Evolutionary conservation across 2,113 vertebrate genomes (phyloP).

Genomic region (Origma solitaria): DNA sequence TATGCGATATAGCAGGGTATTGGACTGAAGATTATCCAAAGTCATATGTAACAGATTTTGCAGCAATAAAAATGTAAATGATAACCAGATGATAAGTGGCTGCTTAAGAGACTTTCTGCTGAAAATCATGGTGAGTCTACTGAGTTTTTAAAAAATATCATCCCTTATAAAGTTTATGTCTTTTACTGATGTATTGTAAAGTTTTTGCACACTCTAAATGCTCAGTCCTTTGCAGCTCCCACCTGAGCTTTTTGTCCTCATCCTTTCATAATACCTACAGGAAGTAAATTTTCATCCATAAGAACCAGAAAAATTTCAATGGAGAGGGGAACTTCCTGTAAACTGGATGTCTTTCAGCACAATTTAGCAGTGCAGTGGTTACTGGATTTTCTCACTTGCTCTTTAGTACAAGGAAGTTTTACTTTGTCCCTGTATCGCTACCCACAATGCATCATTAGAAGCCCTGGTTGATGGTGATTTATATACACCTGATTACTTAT

Average conservation of each 20-base stretch:
- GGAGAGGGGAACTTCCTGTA: background rate
- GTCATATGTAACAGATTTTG: background rate
- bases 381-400: background rate
- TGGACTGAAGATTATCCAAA: background rate
- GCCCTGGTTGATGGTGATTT: background rate
- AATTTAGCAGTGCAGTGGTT: background rate
- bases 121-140: background rate
- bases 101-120: background rate
- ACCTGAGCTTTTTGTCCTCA: background rate
- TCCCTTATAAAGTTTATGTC: background rate
- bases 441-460: background rate
- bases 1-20: background rate
- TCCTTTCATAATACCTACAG: background rate
- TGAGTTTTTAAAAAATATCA: background rate
- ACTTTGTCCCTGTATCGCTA: background rate
- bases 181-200: background rate
- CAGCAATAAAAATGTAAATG: background rate
- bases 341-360: background rate
- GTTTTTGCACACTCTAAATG: background rate
- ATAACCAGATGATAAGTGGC: background rate
- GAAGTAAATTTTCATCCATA: background rate
- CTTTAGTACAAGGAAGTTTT: background rate
- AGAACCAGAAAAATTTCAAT: background rate
- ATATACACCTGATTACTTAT: conserved; percentile 49
- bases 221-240: background rate